Conservation (phyloP, 2,113 vertebrate genomes). For the Lagopus leucura region DNA sequence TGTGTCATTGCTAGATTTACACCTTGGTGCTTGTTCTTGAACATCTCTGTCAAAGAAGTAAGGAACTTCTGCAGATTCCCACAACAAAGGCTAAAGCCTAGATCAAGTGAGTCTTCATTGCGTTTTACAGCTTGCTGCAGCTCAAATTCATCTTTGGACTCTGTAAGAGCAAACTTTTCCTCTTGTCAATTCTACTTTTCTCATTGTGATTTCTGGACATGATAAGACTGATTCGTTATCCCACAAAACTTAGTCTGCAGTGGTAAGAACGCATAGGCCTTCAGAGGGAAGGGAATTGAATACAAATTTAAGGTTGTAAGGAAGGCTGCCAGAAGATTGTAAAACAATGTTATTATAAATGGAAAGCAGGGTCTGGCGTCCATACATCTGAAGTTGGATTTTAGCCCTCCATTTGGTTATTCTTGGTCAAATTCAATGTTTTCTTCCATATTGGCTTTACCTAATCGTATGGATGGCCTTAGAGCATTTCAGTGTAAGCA, state of each 20-base stretch:
- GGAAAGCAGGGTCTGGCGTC: background rate
- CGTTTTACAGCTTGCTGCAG: background rate
- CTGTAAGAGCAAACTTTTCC: background rate
- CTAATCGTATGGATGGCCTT: background rate
- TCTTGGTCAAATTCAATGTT: background rate
- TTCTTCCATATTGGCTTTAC: background rate
- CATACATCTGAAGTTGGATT: background rate
- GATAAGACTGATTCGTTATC: background rate
- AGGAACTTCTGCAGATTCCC: background rate
- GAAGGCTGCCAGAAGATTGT: conserved; percentile 3
- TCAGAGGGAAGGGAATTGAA: background rate
- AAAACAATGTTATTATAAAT: background rate
- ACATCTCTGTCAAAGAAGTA: background rate
- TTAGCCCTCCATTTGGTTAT: background rate
- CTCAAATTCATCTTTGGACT: background rate
- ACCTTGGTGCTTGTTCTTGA: background rate
- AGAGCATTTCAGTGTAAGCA: background rate
- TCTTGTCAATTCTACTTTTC: conserved; percentile 2
- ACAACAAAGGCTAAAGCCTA: background rate
- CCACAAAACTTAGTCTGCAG: background rate
- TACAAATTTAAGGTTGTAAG: background rate
- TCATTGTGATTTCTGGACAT: background rate
- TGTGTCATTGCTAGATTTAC: background rate
- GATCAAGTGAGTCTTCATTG: background rate
- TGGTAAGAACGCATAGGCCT: background rate